phyloP scores from a whole-genome alignment of 2,888 invertebrate genomes.

The Lasioglossum zephyrum region DNA sequence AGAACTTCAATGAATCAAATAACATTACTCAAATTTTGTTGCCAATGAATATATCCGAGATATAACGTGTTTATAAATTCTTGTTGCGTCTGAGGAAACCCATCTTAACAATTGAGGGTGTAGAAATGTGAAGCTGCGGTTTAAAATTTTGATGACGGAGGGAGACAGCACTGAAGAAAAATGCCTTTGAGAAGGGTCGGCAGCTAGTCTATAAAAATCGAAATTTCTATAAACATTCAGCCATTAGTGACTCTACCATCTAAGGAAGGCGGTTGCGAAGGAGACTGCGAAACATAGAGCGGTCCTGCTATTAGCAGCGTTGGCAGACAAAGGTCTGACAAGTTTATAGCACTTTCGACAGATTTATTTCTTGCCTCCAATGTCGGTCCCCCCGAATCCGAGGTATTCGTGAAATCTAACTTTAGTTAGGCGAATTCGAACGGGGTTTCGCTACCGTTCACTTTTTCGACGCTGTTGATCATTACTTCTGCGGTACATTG shows the following conservation, averaged over 20 bases:
- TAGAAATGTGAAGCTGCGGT: background rate
- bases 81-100: background rate
- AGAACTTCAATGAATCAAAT: too few species aligned
- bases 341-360: constrained; percentile 74
- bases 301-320: constrained; percentile 68
- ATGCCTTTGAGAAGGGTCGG: background rate
- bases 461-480: background rate
- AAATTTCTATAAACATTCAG: background rate
- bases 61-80: background rate
- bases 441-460: background rate
- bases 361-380: constrained; percentile 70
- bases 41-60: too few species aligned
- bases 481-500: background rate
- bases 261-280: constrained; percentile 25
- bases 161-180: background rate
- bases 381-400: constrained; percentile 29
- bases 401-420: constrained; percentile 42
- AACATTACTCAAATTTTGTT: too few species aligned
- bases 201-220: constrained; percentile 10
- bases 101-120: background rate
- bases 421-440: constrained; percentile 37
- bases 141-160: background rate
- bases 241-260: background rate
- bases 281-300: constrained; percentile 26
- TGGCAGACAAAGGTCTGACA: constrained; percentile 72